Percentiles rank a stretch among this genome's conserved stretches.
These are phyloP conservation scores for Ormia ochracea DNA, from an alignment of 2,888 invertebrate genomes.

Conservation along the genomic window DNA sequence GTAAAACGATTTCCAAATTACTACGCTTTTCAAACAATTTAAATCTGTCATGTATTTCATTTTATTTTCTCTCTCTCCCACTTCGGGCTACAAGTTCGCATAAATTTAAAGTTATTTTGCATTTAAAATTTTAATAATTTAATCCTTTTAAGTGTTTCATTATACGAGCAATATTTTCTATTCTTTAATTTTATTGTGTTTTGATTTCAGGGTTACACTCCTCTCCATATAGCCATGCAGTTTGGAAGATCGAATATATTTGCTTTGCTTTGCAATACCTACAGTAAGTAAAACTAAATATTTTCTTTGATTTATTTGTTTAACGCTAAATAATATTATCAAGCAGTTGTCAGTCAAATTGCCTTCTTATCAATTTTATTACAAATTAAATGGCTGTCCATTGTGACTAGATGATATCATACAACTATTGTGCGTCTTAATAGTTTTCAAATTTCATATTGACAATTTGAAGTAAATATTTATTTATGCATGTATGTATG, in stretches of 20 bases:
- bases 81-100: neutral
- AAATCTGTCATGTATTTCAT: slow-evolving; percentile 45
- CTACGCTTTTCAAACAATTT: slow-evolving; percentile 53
- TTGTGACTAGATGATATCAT: slow-evolving; percentile 8
- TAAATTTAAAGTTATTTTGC: neutral
- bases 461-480: slow-evolving; percentile 22
- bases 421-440: neutral
- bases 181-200: slow-evolving; percentile 70
- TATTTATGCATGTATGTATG: neutral
- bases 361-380: neutral
- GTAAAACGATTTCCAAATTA: slow-evolving; percentile 38
- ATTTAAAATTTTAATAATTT: slow-evolving; percentile 57
- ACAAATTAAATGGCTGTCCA: neutral
- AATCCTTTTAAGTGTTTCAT: slow-evolving; percentile 65
- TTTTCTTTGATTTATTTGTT: too few relatives aligned
- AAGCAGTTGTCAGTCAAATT: too few relatives aligned
- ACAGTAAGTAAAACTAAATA: slow-evolving; percentile 87
- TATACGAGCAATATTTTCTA: neutral
- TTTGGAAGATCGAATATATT: slow-evolving; percentile 92
- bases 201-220: slow-evolving; percentile 97
- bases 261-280: slow-evolving; percentile 91
- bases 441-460: slow-evolving; percentile 55
- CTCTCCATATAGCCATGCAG: slow-evolving; percentile 94
- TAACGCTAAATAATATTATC: too few relatives aligned
- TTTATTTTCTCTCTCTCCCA: too few relatives aligned